phyloP scores from a whole-genome alignment of 2,888 invertebrate species.

The Heliconius aoede region DNA sequence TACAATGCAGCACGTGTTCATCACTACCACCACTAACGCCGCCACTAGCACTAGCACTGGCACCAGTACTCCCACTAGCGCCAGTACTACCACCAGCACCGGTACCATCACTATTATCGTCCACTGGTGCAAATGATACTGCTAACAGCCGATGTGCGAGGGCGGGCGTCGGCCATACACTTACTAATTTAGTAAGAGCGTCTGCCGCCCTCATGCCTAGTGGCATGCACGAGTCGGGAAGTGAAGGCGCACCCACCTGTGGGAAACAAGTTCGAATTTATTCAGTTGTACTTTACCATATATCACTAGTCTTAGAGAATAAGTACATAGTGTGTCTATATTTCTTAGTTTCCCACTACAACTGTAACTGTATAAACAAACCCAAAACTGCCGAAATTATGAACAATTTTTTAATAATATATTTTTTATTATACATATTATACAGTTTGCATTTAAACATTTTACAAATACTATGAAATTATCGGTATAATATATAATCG shows the following conservation, averaged over 20 bases:
- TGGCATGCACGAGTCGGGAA: slow-evolving; percentile 98
- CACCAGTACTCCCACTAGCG: neutral
- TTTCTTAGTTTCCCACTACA: too few species aligned
- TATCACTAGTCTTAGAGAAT: too few species aligned
- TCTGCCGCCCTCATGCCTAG: slow-evolving; percentile 97
- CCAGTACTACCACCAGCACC: neutral
- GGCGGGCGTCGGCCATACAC: slow-evolving; percentile 89
- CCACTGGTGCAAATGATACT: slow-evolving; percentile 92
- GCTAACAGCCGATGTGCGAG: slow-evolving; percentile 95
- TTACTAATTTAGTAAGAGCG: slow-evolving; percentile 94
- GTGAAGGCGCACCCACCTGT: slow-evolving; percentile 93
- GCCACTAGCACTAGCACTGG: neutral
- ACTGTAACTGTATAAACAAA: too few species aligned
- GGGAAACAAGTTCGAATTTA: neutral
- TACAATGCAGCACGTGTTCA: slow-evolving; percentile 93
- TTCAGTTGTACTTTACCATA: neutral
- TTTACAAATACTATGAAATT: too few species aligned
- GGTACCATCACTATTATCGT: slow-evolving; percentile 60
- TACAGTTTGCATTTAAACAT: too few species aligned
- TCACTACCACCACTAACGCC: slow-evolving; percentile 55
- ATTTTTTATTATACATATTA: too few species aligned
- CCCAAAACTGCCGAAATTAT: too few species aligned
- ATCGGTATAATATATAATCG: too few species aligned
- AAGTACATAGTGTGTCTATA: too few species aligned
- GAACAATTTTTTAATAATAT: too few species aligned